These are phyloP conservation scores for Chrysaora quinquecirrha DNA, from an alignment of 30 jellyfish, hydroid and myxozoan genomes.

Conservation along the genomic window DNA sequence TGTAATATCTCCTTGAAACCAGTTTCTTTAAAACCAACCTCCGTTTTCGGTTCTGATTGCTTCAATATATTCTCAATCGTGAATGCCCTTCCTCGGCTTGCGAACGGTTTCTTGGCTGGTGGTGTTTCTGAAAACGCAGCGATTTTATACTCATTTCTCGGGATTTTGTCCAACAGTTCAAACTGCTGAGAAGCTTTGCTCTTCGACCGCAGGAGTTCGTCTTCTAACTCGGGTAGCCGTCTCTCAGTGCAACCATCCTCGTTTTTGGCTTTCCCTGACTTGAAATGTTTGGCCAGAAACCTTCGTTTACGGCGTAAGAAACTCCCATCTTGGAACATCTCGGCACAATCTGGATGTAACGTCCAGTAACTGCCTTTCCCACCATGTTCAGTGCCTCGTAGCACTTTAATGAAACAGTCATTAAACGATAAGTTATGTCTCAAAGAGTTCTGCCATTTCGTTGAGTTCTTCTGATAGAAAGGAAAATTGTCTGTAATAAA, in stretches of 20 bases:
- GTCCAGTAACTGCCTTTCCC: conserved; percentile 99
- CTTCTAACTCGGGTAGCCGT: not conserved
- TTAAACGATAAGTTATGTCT: conserved; percentile 92
- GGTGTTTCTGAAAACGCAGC: conserved; percentile 32
- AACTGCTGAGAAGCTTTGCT: conserved; percentile 1
- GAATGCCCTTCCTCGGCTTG: conserved; percentile 38
- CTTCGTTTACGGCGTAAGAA: conserved; percentile 88
- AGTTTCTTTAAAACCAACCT: not conserved
- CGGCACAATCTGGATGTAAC: conserved; percentile 86
- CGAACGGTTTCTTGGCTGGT: not conserved
- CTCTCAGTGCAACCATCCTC: conserved; percentile 33
- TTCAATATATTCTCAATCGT: conserved; percentile 58
- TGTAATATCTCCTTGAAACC: not conserved
- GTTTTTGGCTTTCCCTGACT: conserved; percentile 15
- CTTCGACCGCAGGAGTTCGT: conserved; percentile 7
- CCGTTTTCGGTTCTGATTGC: conserved; percentile 25
- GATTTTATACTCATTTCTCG: conserved; percentile 1
- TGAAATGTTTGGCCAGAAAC: conserved; percentile 58
- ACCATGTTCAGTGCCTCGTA: conserved; percentile 89
- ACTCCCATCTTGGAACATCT: conserved; percentile 95
- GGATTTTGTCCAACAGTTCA: conserved; percentile 10
- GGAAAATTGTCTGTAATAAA: conserved; percentile 90
- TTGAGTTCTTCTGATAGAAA: conserved; percentile 81
- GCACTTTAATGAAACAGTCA: conserved; percentile 93
- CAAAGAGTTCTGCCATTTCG: conserved; percentile 96